A percentile compares a stretch with the other conserved stretches of the same genome.
Conservation (phyloP, 1,140 invertebrate genomes). For the Drosophila repletoides region DNA sequence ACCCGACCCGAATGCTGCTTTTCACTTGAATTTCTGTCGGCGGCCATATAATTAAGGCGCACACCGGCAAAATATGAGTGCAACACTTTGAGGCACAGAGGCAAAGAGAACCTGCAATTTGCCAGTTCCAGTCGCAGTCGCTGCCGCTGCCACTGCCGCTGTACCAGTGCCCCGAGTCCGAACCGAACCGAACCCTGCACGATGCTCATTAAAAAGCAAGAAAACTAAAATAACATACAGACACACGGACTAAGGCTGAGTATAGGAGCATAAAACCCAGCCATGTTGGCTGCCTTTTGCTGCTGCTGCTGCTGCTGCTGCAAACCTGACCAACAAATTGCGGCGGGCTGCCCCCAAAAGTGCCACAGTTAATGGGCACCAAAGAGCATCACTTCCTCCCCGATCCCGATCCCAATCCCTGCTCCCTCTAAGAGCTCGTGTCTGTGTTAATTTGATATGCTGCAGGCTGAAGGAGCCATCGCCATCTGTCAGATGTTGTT, state of each 20-base stretch:
- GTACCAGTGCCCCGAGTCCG: neutral
- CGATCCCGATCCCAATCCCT: neutral
- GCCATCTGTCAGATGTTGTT: slow-evolving; percentile 69
- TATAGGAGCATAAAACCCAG: slow-evolving; percentile 14
- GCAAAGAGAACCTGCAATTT: slow-evolving; percentile 67
- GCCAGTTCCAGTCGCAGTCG: slow-evolving; percentile 28
- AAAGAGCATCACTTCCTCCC: slow-evolving; percentile 41
- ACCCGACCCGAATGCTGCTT: slow-evolving; percentile 42
- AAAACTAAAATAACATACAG: slow-evolving; percentile 41
- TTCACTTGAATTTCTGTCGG: slow-evolving; percentile 79
- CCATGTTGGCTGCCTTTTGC: slow-evolving; percentile 3
- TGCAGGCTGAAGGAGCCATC: slow-evolving; percentile 60
- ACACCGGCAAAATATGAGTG: slow-evolving; percentile 78
- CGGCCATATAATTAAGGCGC: slow-evolving; percentile 77
- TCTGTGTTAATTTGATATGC: slow-evolving; percentile 79
- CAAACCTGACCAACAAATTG: slow-evolving; percentile 76
- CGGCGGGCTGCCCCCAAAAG: slow-evolving; percentile 68
- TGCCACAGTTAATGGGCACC: slow-evolving; percentile 77
- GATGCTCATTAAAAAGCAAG: slow-evolving; percentile 72
- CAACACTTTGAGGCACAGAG: slow-evolving; percentile 59
- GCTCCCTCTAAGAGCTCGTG: slow-evolving; percentile 33
- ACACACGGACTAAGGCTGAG: neutral
- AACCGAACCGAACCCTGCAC: slow-evolving; percentile 34
- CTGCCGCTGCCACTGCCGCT: neutral
- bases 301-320: slow-evolving; percentile 1